Percentiles rank a stretch among this genome's conserved stretches.
Evolutionary conservation across 2,113 vertebrate genomes (phyloP).

Genomic region (Pomatorhinus ruficollis): DNA sequence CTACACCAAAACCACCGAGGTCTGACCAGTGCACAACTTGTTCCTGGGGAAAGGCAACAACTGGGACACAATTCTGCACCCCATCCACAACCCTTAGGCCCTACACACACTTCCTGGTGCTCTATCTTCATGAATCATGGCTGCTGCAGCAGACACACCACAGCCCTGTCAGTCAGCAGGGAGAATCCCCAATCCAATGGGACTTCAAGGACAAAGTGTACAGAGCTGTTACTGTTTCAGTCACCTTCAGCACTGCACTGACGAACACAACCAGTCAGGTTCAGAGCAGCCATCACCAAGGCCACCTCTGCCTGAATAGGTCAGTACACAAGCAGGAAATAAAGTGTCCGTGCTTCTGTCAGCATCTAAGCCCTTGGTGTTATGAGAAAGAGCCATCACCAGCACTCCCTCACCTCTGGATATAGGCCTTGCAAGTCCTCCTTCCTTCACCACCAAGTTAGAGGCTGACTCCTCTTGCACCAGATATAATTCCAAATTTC

Average conservation of each 20-base stretch:
- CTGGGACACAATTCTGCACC: accelerated
- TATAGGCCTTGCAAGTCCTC: not conserved
- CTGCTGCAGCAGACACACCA: accelerated
- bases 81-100: not conserved
- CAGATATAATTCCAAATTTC: not conserved
- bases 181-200: not conserved
- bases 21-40: not conserved
- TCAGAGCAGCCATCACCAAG: not conserved
- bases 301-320: not conserved
- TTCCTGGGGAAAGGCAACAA: not conserved
- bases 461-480: not conserved
- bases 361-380: not conserved
- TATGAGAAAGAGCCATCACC: not conserved
- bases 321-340: not conserved
- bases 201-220: not conserved
- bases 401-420: not conserved
- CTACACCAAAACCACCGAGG: not conserved
- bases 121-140: accelerated
- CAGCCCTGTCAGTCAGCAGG: not conserved
- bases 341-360: not conserved
- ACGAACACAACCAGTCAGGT: not conserved
- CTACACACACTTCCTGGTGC: not conserved
- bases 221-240: not conserved
- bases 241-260: not conserved
- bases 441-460: not conserved